Conservation (phyloP, 1,140 invertebrate genomes). For the Diabrotica undecimpunctata region DNA sequence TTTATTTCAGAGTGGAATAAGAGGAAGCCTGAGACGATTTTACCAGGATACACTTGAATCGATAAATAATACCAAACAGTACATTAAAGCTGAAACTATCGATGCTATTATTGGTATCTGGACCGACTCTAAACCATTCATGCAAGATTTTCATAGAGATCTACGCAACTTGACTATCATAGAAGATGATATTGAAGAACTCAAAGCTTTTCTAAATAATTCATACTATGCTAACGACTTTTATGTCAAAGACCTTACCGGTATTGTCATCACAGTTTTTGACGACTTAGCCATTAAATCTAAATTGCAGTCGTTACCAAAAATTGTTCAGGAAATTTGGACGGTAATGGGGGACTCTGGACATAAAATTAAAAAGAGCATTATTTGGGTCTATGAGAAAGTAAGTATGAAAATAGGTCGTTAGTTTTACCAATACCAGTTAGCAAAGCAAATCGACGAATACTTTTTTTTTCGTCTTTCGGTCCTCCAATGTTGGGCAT, state of each 20-base stretch:
- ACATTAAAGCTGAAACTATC: slow-evolving; percentile 60
- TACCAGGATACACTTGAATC: slow-evolving; percentile 56
- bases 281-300: slow-evolving; percentile 75
- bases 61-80: slow-evolving; percentile 64
- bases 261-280: slow-evolving; percentile 62
- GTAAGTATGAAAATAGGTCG: slow-evolving; percentile 35
- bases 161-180: slow-evolving; percentile 68
- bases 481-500: no score
- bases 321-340: slow-evolving; percentile 76
- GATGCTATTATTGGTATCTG: slow-evolving; percentile 66
- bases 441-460: no score
- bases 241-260: slow-evolving; percentile 72
- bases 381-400: slow-evolving; percentile 70
- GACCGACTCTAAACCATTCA: slow-evolving; percentile 67
- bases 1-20: slow-evolving; percentile 49
- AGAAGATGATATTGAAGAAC: slow-evolving; percentile 66
- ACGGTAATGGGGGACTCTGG: slow-evolving; percentile 79
- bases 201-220: slow-evolving; percentile 67
- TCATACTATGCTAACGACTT: slow-evolving; percentile 80
- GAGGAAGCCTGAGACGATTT: slow-evolving; percentile 47
- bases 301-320: slow-evolving; percentile 71
- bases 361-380: slow-evolving; percentile 67
- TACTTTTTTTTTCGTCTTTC: no score
- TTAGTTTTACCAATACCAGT: no score
- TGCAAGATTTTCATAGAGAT: slow-evolving; percentile 68